These are phyloP conservation scores for Spisula solida DNA, from an alignment of 2,888 invertebrate species.

Conservation along the genomic window DNA sequence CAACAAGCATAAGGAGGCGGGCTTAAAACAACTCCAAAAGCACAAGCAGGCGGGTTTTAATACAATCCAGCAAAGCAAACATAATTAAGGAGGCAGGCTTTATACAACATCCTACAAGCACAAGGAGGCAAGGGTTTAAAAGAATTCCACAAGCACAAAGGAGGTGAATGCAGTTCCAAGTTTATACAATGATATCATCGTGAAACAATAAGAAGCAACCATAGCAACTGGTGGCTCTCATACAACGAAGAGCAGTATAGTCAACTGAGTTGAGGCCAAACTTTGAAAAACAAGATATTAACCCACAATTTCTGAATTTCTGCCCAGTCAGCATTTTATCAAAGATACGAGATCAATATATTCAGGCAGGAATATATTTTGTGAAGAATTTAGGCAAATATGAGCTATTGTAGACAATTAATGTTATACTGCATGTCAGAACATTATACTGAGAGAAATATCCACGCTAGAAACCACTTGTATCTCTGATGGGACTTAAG, in stretches of 20 bases:
- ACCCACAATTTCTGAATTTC: slow-evolving; percentile 42
- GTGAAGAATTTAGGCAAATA: slow-evolving; percentile 24
- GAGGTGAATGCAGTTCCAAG: no score
- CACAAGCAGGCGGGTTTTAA: no score
- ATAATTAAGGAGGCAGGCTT: no score
- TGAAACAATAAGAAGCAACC: no score
- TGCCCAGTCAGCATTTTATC: slow-evolving; percentile 53
- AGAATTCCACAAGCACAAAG: no score
- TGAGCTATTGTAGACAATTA: slow-evolving; percentile 30
- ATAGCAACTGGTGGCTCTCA: not conserved
- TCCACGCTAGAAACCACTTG: not conserved
- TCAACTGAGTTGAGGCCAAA: slow-evolving; percentile 14
- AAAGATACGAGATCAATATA: slow-evolving; percentile 37
- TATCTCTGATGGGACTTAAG: not conserved
- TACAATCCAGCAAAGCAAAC: no score
- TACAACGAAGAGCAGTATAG: slow-evolving; percentile 2
- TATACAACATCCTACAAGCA: no score
- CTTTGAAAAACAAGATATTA: slow-evolving; percentile 39
- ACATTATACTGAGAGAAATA: not conserved
- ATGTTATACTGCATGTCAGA: slow-evolving; percentile 7
- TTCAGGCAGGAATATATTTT: slow-evolving; percentile 32
- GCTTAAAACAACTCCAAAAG: no score
- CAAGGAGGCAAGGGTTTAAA: no score
- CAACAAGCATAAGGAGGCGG: no score
- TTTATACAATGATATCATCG: no score